Percentiles rank a stretch among this genome's conserved stretches.
Conservation (phyloP, 2,113 vertebrate species). For the Astur gentilis region DNA sequence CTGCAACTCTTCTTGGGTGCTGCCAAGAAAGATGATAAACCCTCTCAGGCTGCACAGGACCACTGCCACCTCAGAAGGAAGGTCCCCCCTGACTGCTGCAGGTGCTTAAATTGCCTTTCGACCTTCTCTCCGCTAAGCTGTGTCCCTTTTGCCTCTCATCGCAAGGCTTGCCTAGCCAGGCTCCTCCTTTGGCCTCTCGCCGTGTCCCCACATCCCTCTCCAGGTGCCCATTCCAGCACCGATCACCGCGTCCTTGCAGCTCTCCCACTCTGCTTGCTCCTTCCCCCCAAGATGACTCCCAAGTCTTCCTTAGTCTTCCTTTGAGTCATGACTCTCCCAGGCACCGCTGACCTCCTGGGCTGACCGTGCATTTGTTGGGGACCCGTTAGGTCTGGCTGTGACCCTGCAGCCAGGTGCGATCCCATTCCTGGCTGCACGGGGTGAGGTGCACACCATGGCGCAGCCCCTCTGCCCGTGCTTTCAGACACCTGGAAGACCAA, state of each 20-base stretch:
- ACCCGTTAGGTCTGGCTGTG: fast-evolving
- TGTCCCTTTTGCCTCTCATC: not conserved
- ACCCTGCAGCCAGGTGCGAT: not conserved
- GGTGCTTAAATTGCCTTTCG: not conserved
- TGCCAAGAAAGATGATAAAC: not conserved
- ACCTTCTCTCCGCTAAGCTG: not conserved
- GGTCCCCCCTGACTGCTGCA: not conserved
- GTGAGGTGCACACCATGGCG: not conserved
- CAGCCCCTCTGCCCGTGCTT: not conserved
- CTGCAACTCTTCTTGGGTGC: not conserved
- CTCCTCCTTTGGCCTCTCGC: not conserved
- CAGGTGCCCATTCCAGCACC: not conserved
- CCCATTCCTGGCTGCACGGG: not conserved
- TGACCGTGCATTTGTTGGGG: not conserved
- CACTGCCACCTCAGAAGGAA: not conserved
- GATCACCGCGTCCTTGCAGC: not conserved
- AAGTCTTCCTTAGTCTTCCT: not conserved
- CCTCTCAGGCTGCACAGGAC: not conserved
- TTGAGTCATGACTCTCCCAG: not conserved
- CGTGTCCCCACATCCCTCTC: not conserved
- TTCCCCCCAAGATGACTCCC: not conserved
- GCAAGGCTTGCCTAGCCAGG: not conserved
- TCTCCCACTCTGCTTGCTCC: not conserved
- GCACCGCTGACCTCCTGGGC: not conserved
- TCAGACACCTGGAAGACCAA: not conserved